Base-by-base conservation (phyloP, 2,797 vertebrate species). In the Scomberomorus guttatus region DNA sequence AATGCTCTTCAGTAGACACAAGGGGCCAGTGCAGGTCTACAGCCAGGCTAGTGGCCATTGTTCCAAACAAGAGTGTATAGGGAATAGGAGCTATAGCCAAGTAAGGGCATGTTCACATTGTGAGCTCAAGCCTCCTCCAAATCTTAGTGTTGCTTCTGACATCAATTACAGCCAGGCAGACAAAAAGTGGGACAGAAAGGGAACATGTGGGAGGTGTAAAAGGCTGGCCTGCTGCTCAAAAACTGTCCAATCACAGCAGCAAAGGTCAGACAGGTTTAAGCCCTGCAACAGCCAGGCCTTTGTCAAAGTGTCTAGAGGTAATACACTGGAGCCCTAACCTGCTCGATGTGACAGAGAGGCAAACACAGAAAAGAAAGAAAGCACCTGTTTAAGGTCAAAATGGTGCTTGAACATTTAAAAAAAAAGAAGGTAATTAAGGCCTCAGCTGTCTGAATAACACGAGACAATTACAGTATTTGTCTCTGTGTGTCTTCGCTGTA, bases 41-140 rank as follows among this genome's bases (percentile, higher is more conserved):
- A 80, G 85, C 50, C 68, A 7, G 57, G 44, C 25, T 64, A 18
- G n/a, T 2, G 51, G 59, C 18, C n/a, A 6, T 8, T 0, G 1
- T 59, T 58, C 37, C 42, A 46, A 12, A 46, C 25, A 9, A 4
- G 18, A 61, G 32, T 20, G 10, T 4, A 54, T 57, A 5, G 8
- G 58, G 74, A 77, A 67, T 5, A 24, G 24, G 18, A 46, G 65
- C 54, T 69, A 61, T 72, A 59, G 64, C 89, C 90, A 92, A 93
- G 89, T 89, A 90, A 91, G 91, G 91, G 37, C 90, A 92, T 91
- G 87, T 76, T 80, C 64, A 80, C 80, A 69, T 60, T 73, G 79
- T 69, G 56, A 72, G 52, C 72, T 27, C 34, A 15, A 51, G 77
- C 18, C 80, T 82, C 77, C 66, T 64, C 34, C n/a, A 56, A 59